Base-by-base conservation (phyloP, 2,888 invertebrate genomes). In the Lasioglossum lativentre region DNA sequence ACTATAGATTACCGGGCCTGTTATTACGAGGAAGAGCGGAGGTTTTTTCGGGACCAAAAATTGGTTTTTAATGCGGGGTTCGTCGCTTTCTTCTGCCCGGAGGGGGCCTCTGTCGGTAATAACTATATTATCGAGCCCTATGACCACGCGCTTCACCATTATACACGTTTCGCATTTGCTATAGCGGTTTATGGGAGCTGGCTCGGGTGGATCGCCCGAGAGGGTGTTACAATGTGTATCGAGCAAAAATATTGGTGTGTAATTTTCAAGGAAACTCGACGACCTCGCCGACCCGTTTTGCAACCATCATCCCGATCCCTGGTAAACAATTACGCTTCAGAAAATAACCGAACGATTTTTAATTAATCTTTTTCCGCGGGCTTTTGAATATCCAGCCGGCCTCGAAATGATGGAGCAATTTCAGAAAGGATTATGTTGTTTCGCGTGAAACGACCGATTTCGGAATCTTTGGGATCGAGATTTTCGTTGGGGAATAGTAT, bases 31-130 rank as follows among this genome's bases (percentile, higher is more conserved):
- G 90, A 89, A 90, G 93, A 92, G 93, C 93, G 93, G 92, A 94
- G 93, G 92, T 93, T 93, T 94, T 94, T 95, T 94, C 92, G 93
- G 93, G 91, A 91, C 93, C 90, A 94, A 94, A 95, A 95, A 95
- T 95, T 95, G 95, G 94, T 95, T 95, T 94, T 95, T 95, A 95
- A 95, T 95, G 93, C 93, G 90, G 92, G 93, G 94, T 93, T 94
- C 92, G 92, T 92, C 92, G 93, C 94, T 94, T 93, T 94, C 93
- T 93, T 93, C 89, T 90, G 90, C 85, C 92, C 91, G 75, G 88
- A 89, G 92, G 91, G 90, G 90, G 90, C 90, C 91, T 89, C 89
- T 92, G 92, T 91, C 92, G 92, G 93, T 95, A 95, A 95, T 95
- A 95, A 95, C 95, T 95, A 95, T 95, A 95, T 95, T 95, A 95